A percentile compares a stretch with the other conserved stretches of the same genome.
Evolutionary conservation across 2,113 vertebrate species (phyloP).

Genomic region (Spea bombifrons): DNA sequence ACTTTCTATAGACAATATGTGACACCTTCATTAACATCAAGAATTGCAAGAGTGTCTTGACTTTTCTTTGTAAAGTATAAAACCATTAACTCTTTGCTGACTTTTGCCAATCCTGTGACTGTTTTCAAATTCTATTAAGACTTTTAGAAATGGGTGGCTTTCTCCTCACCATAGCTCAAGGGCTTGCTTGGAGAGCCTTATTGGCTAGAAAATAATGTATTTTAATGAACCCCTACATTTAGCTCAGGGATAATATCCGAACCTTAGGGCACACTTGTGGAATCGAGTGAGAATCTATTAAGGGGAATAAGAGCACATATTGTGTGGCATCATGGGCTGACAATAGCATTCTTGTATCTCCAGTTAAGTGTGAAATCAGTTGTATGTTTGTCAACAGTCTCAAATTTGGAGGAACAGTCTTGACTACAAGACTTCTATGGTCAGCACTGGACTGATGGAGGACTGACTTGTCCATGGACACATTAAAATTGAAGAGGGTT

Average conservation of each 20-base stretch:
- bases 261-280: slow-evolving; percentile 42
- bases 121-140: slow-evolving; percentile 16
- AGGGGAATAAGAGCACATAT: too few species aligned
- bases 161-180: slow-evolving; percentile 38
- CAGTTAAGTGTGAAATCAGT: too few species aligned
- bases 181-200: slow-evolving; percentile 31
- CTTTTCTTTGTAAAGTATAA: slow-evolving; percentile 98
- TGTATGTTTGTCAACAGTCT: too few species aligned
- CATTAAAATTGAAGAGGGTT: too few species aligned
- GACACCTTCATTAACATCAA: slow-evolving; percentile 99
- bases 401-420: too few species aligned
- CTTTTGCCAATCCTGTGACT: slow-evolving; percentile 48
- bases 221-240: slow-evolving; percentile 52
- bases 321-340: slow-evolving; percentile 26
- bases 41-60: slow-evolving; percentile 99
- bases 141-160: slow-evolving; percentile 23
- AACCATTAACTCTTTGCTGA: slow-evolving; percentile 84
- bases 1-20: slow-evolving; percentile 99
- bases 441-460: too few species aligned
- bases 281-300: slow-evolving; percentile 16
- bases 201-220: slow-evolving; percentile 44
- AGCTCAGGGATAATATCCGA: slow-evolving; percentile 1
- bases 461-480: too few species aligned
- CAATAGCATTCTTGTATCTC: too few species aligned
- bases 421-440: too few species aligned